Evolutionary conservation across 2,113 vertebrate genomes (phyloP).

Genomic region (Lycocorax pyrrhopterus): DNA sequence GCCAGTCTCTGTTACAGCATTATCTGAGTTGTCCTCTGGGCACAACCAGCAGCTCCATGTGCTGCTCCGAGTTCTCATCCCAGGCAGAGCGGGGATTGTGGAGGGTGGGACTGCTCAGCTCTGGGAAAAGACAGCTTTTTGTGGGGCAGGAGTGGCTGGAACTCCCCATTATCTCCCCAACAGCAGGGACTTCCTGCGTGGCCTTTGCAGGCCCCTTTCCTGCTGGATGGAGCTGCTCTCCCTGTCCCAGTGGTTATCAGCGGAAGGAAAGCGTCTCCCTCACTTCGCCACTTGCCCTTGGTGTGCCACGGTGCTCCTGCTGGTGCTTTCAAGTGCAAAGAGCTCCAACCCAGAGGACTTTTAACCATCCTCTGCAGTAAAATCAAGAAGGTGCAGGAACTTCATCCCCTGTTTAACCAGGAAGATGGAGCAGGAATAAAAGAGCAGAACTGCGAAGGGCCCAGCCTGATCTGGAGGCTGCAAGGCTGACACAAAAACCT

Average conservation of each 20-base stretch:
- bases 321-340: background rate
- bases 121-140: background rate
- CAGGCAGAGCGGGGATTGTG: background rate
- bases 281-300: fast-evolving
- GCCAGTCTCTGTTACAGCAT: background rate
- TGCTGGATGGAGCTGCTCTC: background rate
- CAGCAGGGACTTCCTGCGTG: background rate
- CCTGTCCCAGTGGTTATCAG: background rate
- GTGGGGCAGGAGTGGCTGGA: background rate
- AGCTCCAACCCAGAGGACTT: background rate
- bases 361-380: background rate
- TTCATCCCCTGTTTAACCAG: background rate
- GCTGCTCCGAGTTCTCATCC: fast-evolving
- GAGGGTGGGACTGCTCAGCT: background rate
- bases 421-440: background rate
- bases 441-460: background rate
- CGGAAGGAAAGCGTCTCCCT: background rate
- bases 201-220: background rate
- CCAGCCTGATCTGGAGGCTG: background rate
- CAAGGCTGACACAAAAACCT: background rate
- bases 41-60: background rate
- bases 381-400: background rate
- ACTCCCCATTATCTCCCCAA: background rate
- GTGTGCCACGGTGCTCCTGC: background rate
- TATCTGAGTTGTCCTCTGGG: fast-evolving